Evolutionary conservation across 2,888 invertebrate species (phyloP).

Genomic region (Osmoderma eremita): DNA sequence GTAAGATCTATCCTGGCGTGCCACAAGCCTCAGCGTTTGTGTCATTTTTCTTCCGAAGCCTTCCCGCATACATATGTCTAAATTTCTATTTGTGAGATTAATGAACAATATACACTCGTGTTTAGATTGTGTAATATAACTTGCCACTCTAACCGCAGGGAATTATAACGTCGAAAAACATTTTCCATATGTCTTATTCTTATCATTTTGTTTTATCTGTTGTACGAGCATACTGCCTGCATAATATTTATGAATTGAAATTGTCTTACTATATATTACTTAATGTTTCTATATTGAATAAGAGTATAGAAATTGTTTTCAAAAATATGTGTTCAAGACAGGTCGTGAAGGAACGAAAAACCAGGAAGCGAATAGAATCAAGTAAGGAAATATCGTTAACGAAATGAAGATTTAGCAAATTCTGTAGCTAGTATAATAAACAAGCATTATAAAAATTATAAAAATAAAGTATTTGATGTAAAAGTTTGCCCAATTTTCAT

Average conservation of each 20-base stretch:
- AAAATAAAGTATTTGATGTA: too few relatives aligned
- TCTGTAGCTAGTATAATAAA: too few relatives aligned
- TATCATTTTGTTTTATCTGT: conserved; percentile 16
- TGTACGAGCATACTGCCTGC: not conserved
- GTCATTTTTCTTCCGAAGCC: conserved; percentile 31
- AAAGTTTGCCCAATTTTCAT: too few relatives aligned
- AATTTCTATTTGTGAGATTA: conserved; percentile 26
- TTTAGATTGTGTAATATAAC: conserved; percentile 23
- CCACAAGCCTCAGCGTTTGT: conserved; percentile 16
- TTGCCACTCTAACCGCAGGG: conserved; percentile 1
- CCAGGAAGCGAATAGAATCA: too few relatives aligned
- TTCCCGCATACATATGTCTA: conserved; percentile 27
- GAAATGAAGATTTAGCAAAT: too few relatives aligned
- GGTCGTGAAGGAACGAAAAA: too few relatives aligned
- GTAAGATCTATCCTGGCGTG: conserved; percentile 18
- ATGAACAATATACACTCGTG: conserved; percentile 25
- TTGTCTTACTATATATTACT: not conserved
- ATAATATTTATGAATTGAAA: not conserved
- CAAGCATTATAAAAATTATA: too few relatives aligned
- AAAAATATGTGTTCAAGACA: too few relatives aligned
- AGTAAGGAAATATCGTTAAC: too few relatives aligned
- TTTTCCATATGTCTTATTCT: conserved; percentile 23
- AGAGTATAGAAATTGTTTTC: too few relatives aligned
- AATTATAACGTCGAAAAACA: conserved; percentile 15
- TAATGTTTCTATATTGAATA: not conserved